A percentile compares a stretch with the other conserved stretches of the same genome.
Evolutionary conservation across 1,140 invertebrate species (phyloP).

Genomic region (Drosophila subpulchrella): DNA sequence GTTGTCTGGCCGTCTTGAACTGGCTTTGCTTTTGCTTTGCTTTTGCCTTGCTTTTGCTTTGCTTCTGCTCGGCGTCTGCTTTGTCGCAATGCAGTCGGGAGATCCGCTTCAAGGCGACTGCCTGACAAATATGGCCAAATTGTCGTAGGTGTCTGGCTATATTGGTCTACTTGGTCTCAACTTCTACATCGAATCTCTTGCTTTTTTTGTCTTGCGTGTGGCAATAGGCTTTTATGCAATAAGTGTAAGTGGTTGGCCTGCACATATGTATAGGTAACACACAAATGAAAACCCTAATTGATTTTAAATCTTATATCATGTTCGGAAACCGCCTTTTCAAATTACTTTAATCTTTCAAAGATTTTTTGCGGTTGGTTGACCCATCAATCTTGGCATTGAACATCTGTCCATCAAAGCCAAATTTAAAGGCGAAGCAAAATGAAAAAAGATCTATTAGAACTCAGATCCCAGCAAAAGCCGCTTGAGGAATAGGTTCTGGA

Average conservation of each 20-base stretch:
- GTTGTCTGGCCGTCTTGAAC: constrained; percentile 15
- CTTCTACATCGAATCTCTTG: constrained; percentile 29
- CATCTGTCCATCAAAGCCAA: constrained; percentile 14
- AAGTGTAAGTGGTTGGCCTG: constrained; percentile 17
- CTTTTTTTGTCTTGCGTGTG: constrained; percentile 23
- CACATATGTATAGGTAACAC: not conserved
- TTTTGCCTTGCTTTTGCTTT: not conserved
- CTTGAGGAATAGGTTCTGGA: constrained; percentile 13
- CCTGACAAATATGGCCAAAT: constrained; percentile 74
- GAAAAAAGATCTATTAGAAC: constrained; percentile 5
- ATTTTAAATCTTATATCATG: no score
- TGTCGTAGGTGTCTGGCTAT: constrained; percentile 66
- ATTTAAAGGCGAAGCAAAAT: not conserved
- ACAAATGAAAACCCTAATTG: no score
- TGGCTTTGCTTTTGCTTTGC: constrained; percentile 13
- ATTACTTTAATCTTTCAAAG: not conserved
- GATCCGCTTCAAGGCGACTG: constrained; percentile 57
- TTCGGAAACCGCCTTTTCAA: no score
- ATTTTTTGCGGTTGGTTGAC: constrained; percentile 1
- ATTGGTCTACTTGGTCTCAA: constrained; percentile 42
- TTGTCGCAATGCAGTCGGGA: constrained; percentile 47
- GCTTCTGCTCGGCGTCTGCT: not conserved
- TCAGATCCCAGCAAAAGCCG: not conserved
- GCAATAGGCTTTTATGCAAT: constrained; percentile 51
- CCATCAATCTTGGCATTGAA: constrained; percentile 39